Conservation (phyloP, 1,140 invertebrate genomes). For the Drosophila auraria region DNA sequence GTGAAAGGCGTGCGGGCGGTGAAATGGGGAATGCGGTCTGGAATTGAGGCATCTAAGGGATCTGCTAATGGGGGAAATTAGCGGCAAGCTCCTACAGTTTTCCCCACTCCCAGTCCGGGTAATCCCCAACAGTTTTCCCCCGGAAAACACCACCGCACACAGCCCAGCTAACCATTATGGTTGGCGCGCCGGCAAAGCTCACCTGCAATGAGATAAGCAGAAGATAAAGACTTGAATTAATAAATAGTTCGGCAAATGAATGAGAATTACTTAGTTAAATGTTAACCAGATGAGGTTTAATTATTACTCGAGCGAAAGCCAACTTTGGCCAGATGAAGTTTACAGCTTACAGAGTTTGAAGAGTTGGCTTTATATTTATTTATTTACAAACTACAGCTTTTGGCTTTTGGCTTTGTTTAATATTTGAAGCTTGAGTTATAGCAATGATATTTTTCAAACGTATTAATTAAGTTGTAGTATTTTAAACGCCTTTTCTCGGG, state of each 20-base stretch:
- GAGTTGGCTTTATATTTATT: no score
- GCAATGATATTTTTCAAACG: no score
- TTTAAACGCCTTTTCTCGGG: no score
- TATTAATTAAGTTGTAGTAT: no score
- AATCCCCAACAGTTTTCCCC: not conserved
- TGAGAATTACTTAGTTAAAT: slow-evolving; percentile 43
- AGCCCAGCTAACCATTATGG: slow-evolving; percentile 24
- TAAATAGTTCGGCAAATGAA: slow-evolving; percentile 43
- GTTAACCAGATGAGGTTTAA: slow-evolving; percentile 40
- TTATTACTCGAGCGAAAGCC: slow-evolving; percentile 9
- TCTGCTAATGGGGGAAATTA: slow-evolving; percentile 55
- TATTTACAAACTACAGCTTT: no score
- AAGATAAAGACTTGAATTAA: slow-evolving; percentile 53
- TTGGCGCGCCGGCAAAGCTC: slow-evolving; percentile 11
- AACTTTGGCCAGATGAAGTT: not conserved
- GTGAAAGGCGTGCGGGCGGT: not conserved
- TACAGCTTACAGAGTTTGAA: no score
- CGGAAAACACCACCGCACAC: not conserved
- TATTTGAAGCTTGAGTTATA: no score
- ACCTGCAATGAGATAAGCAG: slow-evolving; percentile 46
- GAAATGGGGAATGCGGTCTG: slow-evolving; percentile 24
- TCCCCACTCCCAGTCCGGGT: not conserved
- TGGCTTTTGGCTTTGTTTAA: no score
- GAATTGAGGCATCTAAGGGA: slow-evolving; percentile 48
- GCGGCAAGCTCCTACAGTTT: slow-evolving; percentile 15